These are phyloP conservation scores for Dolichomitus sp. DNA, from an alignment of 2,888 invertebrate genomes.

Conservation along the genomic window DNA sequence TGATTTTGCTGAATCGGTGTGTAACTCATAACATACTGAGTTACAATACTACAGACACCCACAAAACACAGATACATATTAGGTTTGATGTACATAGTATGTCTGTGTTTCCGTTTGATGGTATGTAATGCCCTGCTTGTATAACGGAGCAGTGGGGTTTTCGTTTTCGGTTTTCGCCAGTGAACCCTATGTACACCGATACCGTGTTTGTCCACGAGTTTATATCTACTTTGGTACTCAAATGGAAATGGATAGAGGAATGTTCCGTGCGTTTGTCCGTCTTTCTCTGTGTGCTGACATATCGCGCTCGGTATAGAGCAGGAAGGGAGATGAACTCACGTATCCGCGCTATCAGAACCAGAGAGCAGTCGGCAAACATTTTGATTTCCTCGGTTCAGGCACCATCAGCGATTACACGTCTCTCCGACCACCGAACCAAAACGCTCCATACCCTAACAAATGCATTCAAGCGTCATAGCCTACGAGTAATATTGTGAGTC, in stretches of 20 bases:
- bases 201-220: conserved; percentile 55
- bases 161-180: conserved; percentile 59
- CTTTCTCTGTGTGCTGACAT: conserved; percentile 45
- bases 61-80: neutral
- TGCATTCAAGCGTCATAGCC: neutral
- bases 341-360: conserved; percentile 44
- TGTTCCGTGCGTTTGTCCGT: conserved; percentile 55
- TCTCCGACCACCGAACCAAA: conserved; percentile 60
- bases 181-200: conserved; percentile 62
- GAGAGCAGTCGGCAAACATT: conserved; percentile 75
- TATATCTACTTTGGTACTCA: conserved; percentile 56
- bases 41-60: neutral
- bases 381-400: conserved; percentile 73
- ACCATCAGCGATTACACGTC: conserved; percentile 70
- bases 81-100: neutral
- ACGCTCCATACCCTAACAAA: conserved; percentile 37
- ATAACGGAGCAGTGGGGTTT: conserved; percentile 32
- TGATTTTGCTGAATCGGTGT: neutral
- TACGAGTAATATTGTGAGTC: conserved; percentile 56
- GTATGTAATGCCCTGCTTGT: conserved; percentile 62
- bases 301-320: conserved; percentile 52
- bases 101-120: neutral
- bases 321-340: conserved; percentile 46
- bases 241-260: conserved; percentile 65
- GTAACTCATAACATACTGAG: conserved; percentile 17